phyloP scores from a whole-genome alignment of 1,140 invertebrate species.

The Zaprionus nigranus region DNA sequence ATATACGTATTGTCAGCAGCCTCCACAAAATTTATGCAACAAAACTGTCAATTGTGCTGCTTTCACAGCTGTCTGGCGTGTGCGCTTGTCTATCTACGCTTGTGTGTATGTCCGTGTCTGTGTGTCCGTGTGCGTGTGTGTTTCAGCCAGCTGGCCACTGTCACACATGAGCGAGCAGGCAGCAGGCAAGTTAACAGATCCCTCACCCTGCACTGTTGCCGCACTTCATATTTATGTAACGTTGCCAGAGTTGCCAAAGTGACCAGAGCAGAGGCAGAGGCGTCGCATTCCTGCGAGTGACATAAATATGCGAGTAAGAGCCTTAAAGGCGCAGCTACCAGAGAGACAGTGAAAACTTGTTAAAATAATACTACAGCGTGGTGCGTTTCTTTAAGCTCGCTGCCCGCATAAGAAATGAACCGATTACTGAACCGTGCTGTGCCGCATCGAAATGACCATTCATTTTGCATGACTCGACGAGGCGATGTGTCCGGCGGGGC shows the following conservation, averaged over 20 bases:
- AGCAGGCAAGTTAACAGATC: constrained; percentile 42
- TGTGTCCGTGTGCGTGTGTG: neutral
- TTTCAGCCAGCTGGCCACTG: constrained; percentile 48
- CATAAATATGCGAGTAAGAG: constrained; percentile 80
- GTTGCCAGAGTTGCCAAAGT: constrained; percentile 18
- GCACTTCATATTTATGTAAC: constrained; percentile 52
- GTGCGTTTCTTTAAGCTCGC: constrained; percentile 54
- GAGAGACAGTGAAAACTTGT: constrained; percentile 59
- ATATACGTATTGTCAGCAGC: constrained; percentile 26
- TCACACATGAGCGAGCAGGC: constrained; percentile 54
- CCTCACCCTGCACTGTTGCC: neutral
- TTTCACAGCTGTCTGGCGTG: constrained; percentile 13
- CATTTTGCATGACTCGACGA: constrained; percentile 61
- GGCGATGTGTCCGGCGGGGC: constrained; percentile 32
- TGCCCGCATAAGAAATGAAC: constrained; percentile 71
- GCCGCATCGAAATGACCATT: constrained; percentile 57
- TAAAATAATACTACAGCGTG: constrained; percentile 59
- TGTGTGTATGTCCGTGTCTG: neutral
- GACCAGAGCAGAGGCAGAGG: constrained; percentile 35
- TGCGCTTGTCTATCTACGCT: too few relatives aligned
- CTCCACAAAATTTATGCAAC: constrained; percentile 48
- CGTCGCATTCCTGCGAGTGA: constrained; percentile 59
- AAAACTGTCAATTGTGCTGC: constrained; percentile 54
- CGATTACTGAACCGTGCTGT: constrained; percentile 33
- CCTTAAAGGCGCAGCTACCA: constrained; percentile 60